Percentiles rank a stretch among this genome's conserved stretches.
phyloP scores from a whole-genome alignment of 2,888 invertebrate species.

The Acholoe squamosa region DNA sequence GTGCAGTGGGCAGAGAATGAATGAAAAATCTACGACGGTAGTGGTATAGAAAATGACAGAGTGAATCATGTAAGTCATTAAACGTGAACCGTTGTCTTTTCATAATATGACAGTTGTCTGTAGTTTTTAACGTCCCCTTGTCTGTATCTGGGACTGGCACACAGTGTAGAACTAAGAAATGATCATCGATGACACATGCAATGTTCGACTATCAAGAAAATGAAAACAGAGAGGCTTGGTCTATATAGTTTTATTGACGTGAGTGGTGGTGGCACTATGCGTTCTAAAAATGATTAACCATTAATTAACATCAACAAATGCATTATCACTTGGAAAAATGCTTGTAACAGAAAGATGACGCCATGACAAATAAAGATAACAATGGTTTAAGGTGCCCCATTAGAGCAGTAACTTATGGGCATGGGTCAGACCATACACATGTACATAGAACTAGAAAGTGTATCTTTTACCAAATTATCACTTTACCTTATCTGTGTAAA shows the following conservation, averaged over 20 bases:
- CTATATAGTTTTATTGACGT: constrained; percentile 19
- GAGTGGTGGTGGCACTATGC: background rate
- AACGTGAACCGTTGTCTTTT: too few relatives aligned
- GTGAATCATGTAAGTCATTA: too few relatives aligned
- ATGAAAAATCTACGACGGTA: too few relatives aligned
- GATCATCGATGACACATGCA: too few relatives aligned
- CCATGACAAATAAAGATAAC: background rate
- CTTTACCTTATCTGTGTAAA: background rate
- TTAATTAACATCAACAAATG: background rate
- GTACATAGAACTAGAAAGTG: background rate
- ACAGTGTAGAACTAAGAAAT: too few relatives aligned
- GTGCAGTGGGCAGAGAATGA: too few relatives aligned
- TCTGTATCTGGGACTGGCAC: too few relatives aligned
- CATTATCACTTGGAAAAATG: background rate
- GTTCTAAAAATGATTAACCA: constrained; percentile 1
- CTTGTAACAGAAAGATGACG: background rate
- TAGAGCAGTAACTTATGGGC: background rate
- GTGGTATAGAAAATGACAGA: too few relatives aligned
- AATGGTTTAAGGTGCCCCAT: background rate
- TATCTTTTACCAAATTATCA: background rate
- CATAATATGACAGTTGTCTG: too few relatives aligned
- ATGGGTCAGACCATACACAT: background rate
- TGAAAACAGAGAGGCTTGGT: background rate
- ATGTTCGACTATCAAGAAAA: background rate
- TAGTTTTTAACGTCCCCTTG: too few relatives aligned